Base-by-base conservation (phyloP, 2,888 invertebrate species). In the Iselma pallidipennis region DNA sequence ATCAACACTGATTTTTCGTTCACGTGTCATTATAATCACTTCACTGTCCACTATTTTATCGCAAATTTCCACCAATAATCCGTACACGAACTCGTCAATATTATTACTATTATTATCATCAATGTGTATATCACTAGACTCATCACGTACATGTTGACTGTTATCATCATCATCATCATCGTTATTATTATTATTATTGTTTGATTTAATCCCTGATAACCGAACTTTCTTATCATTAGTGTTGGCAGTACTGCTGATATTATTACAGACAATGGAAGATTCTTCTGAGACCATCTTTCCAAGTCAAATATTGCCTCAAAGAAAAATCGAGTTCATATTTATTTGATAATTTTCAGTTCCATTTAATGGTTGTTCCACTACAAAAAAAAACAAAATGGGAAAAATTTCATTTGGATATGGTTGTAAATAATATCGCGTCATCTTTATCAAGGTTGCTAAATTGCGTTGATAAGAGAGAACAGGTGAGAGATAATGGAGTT, bases 21-120 rank as follows among this genome's bases (percentile, higher is more conserved):
- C 68, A 29, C 74, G 67, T 19, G 65, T 63, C 67, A 72, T 71
- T 25, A 70, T 65, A 19, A 50, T 54, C 58, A 66, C 66, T 45
- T 62, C 68, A 60, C 71, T 70, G 66, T 64, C 56, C 57, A 71
- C 53, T 31, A 69, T 74, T 56, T 58, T 66, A 54, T 70, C 71
- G 61, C 70, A 68, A 45, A 74, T 67, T 61, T 72, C 71, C 14
- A 59, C 33, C 16, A 75, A 42, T 19, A 75, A 50, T 21, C 55
- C 63, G 21, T 56, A 48, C 23, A 74, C 55, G 55, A 71, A 70
- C 16, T 57, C 59, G 19, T 42, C 65, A 28, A 59, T 58, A 62
- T 70, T 65, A 56, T 57, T 57, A 49, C 21, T 55, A 7, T 14
- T 28, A 52, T 59, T 59, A 21, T 53, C 54, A 23, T 49, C 49